Conservation (phyloP, 2,113 vertebrate genomes). For the Thamnophis sirtalis region DNA sequence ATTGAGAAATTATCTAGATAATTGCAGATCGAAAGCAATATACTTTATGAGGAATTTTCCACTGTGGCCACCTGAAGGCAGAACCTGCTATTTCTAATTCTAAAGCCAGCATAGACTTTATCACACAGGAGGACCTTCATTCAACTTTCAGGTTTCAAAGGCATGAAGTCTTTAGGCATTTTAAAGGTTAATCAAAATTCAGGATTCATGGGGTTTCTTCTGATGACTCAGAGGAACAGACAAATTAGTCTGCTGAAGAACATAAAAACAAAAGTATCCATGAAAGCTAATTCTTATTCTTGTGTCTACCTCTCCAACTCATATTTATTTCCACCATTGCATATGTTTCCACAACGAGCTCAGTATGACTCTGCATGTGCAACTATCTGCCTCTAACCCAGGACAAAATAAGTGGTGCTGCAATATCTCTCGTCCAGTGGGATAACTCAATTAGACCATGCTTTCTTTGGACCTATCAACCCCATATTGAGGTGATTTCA, state of each 20-base stretch:
- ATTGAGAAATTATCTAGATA: background rate
- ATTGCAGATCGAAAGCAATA: background rate
- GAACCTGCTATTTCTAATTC: background rate
- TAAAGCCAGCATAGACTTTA: background rate
- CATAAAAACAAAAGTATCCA: background rate
- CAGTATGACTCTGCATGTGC: background rate
- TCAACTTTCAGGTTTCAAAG: background rate
- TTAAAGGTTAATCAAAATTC: background rate
- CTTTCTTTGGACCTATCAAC: background rate
- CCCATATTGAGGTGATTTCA: background rate
- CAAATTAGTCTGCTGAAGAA: background rate
- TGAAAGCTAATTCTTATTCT: background rate
- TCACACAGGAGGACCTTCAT: background rate
- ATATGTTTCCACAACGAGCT: background rate
- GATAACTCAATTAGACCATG: background rate
- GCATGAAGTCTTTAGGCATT: background rate
- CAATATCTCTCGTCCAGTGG: background rate
- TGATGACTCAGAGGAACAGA: background rate
- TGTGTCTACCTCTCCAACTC: background rate
- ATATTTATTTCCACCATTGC: background rate
- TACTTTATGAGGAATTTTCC: background rate
- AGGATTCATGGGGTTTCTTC: background rate
- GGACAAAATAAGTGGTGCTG: background rate
- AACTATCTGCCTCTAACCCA: background rate
- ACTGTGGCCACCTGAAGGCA: background rate